Evolutionary conservation across 2,113 vertebrate species (phyloP).

Genomic region (Echinops telfairi): DNA sequence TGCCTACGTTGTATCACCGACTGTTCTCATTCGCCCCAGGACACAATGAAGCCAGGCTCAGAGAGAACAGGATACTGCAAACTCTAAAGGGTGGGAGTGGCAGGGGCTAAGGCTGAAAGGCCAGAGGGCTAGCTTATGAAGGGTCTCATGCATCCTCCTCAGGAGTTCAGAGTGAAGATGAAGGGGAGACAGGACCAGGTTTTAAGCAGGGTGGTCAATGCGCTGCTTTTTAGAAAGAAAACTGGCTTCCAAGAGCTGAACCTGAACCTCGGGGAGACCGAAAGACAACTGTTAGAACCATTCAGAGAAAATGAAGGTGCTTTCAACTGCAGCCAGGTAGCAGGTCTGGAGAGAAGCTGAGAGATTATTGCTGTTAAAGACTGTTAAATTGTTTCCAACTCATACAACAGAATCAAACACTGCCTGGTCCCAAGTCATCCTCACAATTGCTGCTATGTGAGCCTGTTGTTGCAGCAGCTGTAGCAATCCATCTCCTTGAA

Average conservation of each 20-base stretch:
- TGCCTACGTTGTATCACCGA: background rate
- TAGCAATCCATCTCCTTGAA: no score
- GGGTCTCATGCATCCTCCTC: background rate
- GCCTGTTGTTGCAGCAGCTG: no score
- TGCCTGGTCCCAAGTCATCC: no score
- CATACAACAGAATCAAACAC: no score
- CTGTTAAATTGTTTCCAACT: no score
- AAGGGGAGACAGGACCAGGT: background rate
- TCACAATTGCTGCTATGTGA: no score
- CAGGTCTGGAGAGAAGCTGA: background rate
- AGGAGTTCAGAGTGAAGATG: background rate
- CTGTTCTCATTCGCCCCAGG: background rate
- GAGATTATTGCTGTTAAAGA: no score
- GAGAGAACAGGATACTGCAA: background rate
- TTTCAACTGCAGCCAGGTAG: background rate
- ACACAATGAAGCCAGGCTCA: background rate
- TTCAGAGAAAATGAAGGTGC: background rate
- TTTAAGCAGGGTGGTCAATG: background rate
- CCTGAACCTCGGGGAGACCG: background rate
- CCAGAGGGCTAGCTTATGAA: background rate
- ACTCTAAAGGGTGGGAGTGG: background rate
- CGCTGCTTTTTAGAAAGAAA: background rate
- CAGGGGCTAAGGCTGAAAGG: background rate
- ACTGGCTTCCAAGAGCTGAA: background rate
- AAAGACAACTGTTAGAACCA: background rate